These are phyloP conservation scores for Ricordea florida DNA, from an alignment of 92 coral and sea anemone species.

Conservation along the genomic window DNA sequence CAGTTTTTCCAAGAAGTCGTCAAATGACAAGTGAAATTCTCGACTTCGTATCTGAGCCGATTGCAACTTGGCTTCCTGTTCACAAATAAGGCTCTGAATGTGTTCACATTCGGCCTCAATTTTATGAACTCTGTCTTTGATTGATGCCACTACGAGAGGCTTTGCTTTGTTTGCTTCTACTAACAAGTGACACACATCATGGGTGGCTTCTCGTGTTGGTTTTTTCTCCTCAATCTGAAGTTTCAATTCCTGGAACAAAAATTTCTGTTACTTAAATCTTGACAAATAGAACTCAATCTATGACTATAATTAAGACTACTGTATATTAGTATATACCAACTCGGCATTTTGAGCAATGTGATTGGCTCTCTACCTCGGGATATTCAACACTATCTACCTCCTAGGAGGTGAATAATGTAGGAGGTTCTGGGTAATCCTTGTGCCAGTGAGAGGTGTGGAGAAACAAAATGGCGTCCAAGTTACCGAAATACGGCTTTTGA, in stretches of 20 bases:
- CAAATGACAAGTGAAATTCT: slow-evolving; percentile 84
- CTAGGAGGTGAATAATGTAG: too few species aligned
- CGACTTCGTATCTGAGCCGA: slow-evolving; percentile 94
- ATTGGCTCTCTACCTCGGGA: too few species aligned
- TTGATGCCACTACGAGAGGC: slow-evolving; percentile 85
- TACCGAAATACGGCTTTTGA: too few species aligned
- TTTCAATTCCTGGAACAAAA: slow-evolving; percentile 64
- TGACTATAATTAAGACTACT: too few species aligned
- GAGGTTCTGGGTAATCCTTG: too few species aligned
- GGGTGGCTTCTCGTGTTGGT: slow-evolving; percentile 80
- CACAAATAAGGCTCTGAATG: slow-evolving; percentile 67
- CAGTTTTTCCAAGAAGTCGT: slow-evolving; percentile 76
- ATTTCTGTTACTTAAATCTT: too few species aligned
- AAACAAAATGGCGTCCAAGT: too few species aligned
- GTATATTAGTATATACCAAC: too few species aligned
- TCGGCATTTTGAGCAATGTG: too few species aligned
- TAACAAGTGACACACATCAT: slow-evolving; percentile 80
- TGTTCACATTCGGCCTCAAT: slow-evolving; percentile 82
- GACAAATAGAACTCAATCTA: neutral
- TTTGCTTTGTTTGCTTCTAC: slow-evolving; percentile 84
- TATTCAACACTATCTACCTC: too few species aligned
- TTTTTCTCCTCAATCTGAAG: slow-evolving; percentile 78
- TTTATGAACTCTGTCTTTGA: slow-evolving; percentile 89
- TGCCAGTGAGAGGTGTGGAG: too few species aligned
- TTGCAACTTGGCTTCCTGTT: slow-evolving; percentile 83